A percentile compares a stretch with the other conserved stretches of the same genome.
Conservation (phyloP, 2,797 vertebrate genomes). For the Sternarchorhynchus goeldii region DNA sequence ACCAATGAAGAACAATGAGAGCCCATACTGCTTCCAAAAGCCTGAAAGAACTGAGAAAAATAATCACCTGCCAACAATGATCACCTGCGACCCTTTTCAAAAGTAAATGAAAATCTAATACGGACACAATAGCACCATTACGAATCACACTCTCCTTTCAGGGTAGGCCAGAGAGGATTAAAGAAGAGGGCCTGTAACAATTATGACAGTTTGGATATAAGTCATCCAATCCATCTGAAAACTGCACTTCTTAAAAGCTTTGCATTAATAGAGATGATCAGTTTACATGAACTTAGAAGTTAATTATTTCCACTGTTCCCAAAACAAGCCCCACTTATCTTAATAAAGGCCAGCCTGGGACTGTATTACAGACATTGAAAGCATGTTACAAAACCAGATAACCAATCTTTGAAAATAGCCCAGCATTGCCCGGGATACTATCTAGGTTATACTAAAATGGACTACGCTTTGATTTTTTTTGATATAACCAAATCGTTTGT, state of each 20-base stretch:
- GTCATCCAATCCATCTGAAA: neutral
- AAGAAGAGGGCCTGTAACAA: neutral
- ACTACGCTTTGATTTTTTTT: neutral
- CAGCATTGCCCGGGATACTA: neutral
- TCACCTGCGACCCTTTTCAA: neutral
- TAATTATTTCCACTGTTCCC: conserved; percentile 1
- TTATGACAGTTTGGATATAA: neutral
- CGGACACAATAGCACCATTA: no score
- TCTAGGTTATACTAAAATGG: neutral
- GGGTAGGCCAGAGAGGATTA: neutral
- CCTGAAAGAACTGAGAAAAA: neutral
- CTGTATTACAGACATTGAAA: neutral
- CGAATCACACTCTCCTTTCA: no score
- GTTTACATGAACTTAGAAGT: neutral
- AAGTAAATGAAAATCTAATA: no score
- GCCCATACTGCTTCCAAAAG: neutral
- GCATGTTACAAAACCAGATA: conserved; percentile 8
- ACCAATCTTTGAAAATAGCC: neutral
- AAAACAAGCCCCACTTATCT: neutral
- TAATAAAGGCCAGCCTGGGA: neutral
- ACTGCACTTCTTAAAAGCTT: neutral
- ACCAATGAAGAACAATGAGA: neutral
- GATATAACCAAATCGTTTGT: conserved; percentile 9
- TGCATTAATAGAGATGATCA: neutral
- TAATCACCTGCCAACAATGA: neutral